Conservation (phyloP, 1,140 invertebrate species). For the Microplitis mediator region DNA sequence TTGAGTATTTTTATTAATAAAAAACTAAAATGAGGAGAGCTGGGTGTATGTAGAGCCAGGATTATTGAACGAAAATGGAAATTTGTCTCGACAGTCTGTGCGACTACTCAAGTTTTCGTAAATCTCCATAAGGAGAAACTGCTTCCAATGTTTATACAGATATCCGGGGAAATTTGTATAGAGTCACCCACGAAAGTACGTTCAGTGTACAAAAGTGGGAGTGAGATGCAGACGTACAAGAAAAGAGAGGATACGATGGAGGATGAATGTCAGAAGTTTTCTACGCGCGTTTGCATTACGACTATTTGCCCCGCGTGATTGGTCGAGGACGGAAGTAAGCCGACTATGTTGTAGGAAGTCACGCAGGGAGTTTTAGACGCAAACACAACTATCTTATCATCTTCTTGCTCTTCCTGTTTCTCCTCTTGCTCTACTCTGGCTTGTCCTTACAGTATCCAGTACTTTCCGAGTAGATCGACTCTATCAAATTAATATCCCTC, state of each 20-base stretch:
- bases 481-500: constrained; percentile 53
- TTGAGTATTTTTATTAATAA: neutral
- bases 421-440: neutral
- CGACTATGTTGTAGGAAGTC: constrained; percentile 46
- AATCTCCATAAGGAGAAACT: constrained; percentile 11
- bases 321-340: constrained; percentile 49
- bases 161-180: constrained; percentile 30
- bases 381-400: constrained; percentile 36
- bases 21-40: neutral
- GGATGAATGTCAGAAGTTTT: constrained; percentile 35
- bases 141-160: constrained; percentile 29
- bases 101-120: neutral
- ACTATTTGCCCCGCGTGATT: constrained; percentile 37
- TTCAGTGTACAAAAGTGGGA: neutral
- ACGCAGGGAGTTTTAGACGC: constrained; percentile 49
- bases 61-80: constrained; percentile 10
- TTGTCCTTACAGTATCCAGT: neutral
- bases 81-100: neutral
- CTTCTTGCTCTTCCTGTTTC: neutral
- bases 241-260: neutral
- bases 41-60: neutral
- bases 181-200: constrained; percentile 1
- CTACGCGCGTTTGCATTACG: constrained; percentile 28
- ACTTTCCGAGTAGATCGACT: constrained; percentile 20
- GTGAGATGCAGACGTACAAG: neutral